Evolutionary conservation across 2,797 vertebrate species (phyloP).

Genomic region (Tauraco hartlaubi): DNA sequence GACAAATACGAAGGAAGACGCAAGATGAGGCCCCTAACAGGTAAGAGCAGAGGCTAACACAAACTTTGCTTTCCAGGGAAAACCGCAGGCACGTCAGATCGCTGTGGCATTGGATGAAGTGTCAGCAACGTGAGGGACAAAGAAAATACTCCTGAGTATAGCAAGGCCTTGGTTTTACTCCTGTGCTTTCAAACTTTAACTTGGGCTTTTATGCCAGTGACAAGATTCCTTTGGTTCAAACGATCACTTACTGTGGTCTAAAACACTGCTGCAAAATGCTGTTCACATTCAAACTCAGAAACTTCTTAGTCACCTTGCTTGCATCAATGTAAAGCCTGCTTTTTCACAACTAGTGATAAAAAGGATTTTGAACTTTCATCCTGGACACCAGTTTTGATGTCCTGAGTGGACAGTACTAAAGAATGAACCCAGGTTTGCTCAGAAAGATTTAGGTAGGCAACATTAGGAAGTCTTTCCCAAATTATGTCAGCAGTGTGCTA

Average conservation of each 20-base stretch:
- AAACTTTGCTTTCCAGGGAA: not conserved
- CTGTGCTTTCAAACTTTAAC: not conserved
- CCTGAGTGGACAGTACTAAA: not conserved
- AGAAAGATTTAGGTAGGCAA: not conserved
- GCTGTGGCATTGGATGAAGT: not conserved
- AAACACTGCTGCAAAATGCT: not conserved
- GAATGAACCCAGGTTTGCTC: not conserved
- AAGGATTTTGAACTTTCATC: not conserved
- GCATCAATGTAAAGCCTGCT: not conserved
- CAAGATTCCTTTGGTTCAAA: not conserved
- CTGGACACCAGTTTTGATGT: not conserved
- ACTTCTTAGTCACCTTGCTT: not conserved
- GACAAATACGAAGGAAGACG: not conserved
- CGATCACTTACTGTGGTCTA: accelerated
- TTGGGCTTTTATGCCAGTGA: not conserved
- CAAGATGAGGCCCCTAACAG: not conserved
- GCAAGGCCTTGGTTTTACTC: not conserved
- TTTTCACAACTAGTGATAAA: not conserved
- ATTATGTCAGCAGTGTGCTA: not conserved
- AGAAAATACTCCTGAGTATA: not conserved
- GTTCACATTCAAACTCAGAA: not conserved
- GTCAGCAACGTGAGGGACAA: not conserved
- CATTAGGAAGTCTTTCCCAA: not conserved
- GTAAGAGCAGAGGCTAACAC: not conserved
- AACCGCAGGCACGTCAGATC: not conserved